phyloP scores from a whole-genome alignment of 2,888 invertebrate species.

The Diadromus collaris region DNA sequence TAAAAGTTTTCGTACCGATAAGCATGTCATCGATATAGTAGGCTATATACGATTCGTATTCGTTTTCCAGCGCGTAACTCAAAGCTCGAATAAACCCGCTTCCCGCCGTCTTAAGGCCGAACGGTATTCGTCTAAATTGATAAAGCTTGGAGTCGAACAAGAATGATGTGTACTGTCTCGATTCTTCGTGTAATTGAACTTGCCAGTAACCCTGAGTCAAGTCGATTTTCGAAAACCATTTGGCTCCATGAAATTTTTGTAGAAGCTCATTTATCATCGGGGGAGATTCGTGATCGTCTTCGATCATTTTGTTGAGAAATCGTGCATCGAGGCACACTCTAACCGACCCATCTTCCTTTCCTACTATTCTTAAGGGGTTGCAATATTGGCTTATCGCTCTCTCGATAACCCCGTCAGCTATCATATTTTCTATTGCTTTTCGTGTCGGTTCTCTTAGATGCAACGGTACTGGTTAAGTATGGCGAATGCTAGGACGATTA shows the following conservation, averaged over 20 bases:
- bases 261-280: slow-evolving; percentile 47
- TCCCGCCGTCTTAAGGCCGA: slow-evolving; percentile 3
- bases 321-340: slow-evolving; percentile 68
- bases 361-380: slow-evolving; percentile 67
- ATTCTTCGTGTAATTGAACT: too few relatives aligned
- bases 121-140: not conserved
- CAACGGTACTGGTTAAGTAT: slow-evolving; percentile 25
- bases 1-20: too few relatives aligned
- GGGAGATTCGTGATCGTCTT: slow-evolving; percentile 63
- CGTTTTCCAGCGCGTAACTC: too few relatives aligned
- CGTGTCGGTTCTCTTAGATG: slow-evolving; percentile 62
- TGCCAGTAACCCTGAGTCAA: too few relatives aligned
- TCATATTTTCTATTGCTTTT: slow-evolving; percentile 60
- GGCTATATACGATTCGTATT: too few relatives aligned
- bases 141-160: slow-evolving; percentile 40
- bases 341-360: slow-evolving; percentile 67
- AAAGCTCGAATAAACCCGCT: too few relatives aligned
- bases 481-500: slow-evolving; percentile 63
- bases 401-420: slow-evolving; percentile 65
- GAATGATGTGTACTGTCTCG: slow-evolving; percentile 60
- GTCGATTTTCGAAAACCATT: too few relatives aligned
- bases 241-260: slow-evolving; percentile 14
- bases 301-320: slow-evolving; percentile 56
- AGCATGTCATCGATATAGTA: too few relatives aligned
- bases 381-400: slow-evolving; percentile 63